Evolutionary conservation across 1,140 invertebrate genomes (phyloP), one percentile per base, ranked within the genome.

Genomic region (Drosophila truncata): DNA sequence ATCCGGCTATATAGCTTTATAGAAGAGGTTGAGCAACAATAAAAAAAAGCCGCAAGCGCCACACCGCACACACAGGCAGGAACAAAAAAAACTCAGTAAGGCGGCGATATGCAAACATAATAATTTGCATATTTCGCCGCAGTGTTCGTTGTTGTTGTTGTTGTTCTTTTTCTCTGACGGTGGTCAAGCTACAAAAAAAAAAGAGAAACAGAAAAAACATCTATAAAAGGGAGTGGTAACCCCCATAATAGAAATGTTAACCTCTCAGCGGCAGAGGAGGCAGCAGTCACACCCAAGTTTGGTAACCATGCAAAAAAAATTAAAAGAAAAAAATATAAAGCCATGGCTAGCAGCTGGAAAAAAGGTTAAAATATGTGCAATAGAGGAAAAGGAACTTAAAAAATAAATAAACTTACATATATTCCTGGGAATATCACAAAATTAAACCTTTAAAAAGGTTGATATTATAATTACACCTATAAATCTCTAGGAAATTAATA

Each of bases 51-150:
- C 74, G 62, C 63, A 69, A 78, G 74, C 74, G 64, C 62, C 74
- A 67, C 55, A 57, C 52, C 52, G 52, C 61, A 47, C 46, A 63
- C 58, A 64, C 46, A 75, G 47, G 35, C 44, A 27, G 54, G 44
- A 55, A 29, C 9, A 50, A 20, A 11, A 35, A 55, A 60, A 55
- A 72, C 49, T 14, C 14, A 16, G 52, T 57, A 41, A 59, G 72
- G 62, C 72, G 72, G 72, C 74, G 64, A 78, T 78, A 78, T 78
- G 64, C 76, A 79, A 78, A 78, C 76, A 78, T 78, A 78, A 78
- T 79, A 78, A 78, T 78, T 78, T 80, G 64, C 77, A 80, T 80
- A 80, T 80, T 80, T 65, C 61, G 60, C 57, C 78, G 77, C 78
- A 73, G 59, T 72, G 47, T 80, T 72, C 23, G 37, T 37, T 37